Evolutionary conservation across 1,140 invertebrate species (phyloP), one percentile per base, ranked within the genome.

Genomic region (Panagrolaimus sp.): DNA sequence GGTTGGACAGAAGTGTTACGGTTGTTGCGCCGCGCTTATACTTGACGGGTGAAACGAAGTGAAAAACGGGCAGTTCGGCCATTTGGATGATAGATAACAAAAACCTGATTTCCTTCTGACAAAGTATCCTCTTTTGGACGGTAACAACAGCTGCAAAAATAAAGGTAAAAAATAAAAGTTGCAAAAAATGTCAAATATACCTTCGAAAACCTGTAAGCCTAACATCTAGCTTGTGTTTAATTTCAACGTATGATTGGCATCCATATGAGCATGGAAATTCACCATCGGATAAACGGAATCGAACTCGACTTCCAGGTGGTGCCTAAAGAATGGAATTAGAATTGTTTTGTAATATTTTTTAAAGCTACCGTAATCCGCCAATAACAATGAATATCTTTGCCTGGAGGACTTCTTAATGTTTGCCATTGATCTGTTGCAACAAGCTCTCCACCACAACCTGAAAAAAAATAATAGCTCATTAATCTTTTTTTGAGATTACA

Each of bases 181-280:
- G 1, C 14, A 45, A 42, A 65, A 5, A 42, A 16, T n/a, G n/a
- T n/a, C n/a, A n/a, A n/a, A n/a, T 14, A 9, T 25, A 81, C 79
- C 79, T 82, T 72, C 80, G 69, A 71, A 82, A 82, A 38, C 80
- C 80, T 45, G 79, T 80, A 14, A 80, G 68, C 46, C 79, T 42
- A 25, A 82, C 68, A 66, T 82, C 79, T 20, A 79, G 51, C 67
- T 80, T 80, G 66, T 80, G 79, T 65, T 80, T 80, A 45, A 80
- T 82, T 65, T 80, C 80, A 5, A 82, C 80, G 61, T 81, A 81
- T 7, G 74, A 76, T 57, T 78, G 77, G 16, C 81, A 83, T 7
- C 80, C 80, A 67, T 82, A 82, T 20, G 80, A 82, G 63, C 80
- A 82, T 0, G 80, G 80, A 63, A 82, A 82, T 67, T 82, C 80